Conservation (phyloP, 2,888 invertebrate genomes). For the Pammene aurita region DNA sequence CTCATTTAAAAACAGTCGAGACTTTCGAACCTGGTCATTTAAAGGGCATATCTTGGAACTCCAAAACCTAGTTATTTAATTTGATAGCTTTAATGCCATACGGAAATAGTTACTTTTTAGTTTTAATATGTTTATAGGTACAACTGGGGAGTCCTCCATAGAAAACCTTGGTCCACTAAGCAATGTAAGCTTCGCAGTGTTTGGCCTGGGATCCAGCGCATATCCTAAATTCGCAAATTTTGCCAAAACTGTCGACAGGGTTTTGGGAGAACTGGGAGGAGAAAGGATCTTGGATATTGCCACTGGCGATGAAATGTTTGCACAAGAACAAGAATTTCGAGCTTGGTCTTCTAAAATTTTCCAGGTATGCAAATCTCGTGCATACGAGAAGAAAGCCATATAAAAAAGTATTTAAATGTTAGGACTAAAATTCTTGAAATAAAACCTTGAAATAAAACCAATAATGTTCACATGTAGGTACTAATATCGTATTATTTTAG, state of each 20-base stretch:
- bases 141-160: constrained; percentile 87
- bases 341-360: constrained; percentile 95
- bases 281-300: constrained; percentile 91
- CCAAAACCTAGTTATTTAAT: too few relatives aligned
- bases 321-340: constrained; percentile 96
- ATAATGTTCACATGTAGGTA: too few relatives aligned
- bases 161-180: constrained; percentile 94
- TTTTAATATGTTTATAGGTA: constrained; percentile 84
- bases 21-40: too few relatives aligned
- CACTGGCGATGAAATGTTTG: constrained; percentile 96
- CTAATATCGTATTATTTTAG: constrained; percentile 66
- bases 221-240: constrained; percentile 98
- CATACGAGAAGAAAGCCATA: not conserved
- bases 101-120: not conserved
- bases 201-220: constrained; percentile 96
- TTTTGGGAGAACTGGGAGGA: constrained; percentile 94
- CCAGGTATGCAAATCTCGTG: constrained; percentile 81
- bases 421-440: too few relatives aligned
- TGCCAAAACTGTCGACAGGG: constrained; percentile 94
- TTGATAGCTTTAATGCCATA: too few relatives aligned
- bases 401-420: not conserved
- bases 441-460: too few relatives aligned
- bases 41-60: too few relatives aligned
- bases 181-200: constrained; percentile 96
- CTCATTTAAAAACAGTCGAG: too few relatives aligned